Evolutionary conservation across 2,113 vertebrate species (phyloP).

Genomic region (Xyrauchen texanus): DNA sequence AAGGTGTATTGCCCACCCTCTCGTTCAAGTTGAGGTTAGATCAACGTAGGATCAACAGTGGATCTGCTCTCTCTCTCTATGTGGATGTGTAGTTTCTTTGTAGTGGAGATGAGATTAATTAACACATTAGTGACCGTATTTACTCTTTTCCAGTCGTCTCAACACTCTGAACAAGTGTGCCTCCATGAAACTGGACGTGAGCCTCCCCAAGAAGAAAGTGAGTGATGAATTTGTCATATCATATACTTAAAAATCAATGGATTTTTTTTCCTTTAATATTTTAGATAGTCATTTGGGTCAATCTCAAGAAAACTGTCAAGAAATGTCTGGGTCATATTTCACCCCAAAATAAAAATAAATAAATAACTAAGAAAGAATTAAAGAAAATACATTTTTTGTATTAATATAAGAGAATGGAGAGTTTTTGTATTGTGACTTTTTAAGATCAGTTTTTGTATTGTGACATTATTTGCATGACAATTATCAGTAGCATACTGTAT

Average conservation of each 20-base stretch:
- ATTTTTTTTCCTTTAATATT: not conserved
- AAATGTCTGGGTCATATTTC: not conserved
- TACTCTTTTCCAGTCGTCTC: slow-evolving; percentile 83
- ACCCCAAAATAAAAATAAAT: not conserved
- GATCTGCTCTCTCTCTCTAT: not conserved
- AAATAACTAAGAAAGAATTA: no score
- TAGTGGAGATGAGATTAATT: slow-evolving; percentile 7
- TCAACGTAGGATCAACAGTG: slow-evolving; percentile 3
- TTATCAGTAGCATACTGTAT: no score
- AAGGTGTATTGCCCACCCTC: slow-evolving; percentile 9
- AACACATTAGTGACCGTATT: slow-evolving; percentile 25
- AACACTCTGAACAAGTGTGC: slow-evolving; percentile 97
- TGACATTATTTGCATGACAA: no score
- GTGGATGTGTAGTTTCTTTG: slow-evolving; percentile 2
- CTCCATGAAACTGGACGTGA: slow-evolving; percentile 98
- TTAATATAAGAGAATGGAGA: no score
- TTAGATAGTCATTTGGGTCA: not conserved
- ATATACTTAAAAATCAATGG: not conserved
- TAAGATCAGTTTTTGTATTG: no score
- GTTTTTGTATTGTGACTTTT: no score
- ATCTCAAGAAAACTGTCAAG: not conserved
- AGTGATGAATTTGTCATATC: slow-evolving; percentile 52
- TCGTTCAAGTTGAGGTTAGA: slow-evolving; percentile 2
- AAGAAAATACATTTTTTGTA: no score
- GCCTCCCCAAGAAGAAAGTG: slow-evolving; percentile 95